Conservation (phyloP, 2,113 vertebrate species). For the Steatornis caripensis region DNA sequence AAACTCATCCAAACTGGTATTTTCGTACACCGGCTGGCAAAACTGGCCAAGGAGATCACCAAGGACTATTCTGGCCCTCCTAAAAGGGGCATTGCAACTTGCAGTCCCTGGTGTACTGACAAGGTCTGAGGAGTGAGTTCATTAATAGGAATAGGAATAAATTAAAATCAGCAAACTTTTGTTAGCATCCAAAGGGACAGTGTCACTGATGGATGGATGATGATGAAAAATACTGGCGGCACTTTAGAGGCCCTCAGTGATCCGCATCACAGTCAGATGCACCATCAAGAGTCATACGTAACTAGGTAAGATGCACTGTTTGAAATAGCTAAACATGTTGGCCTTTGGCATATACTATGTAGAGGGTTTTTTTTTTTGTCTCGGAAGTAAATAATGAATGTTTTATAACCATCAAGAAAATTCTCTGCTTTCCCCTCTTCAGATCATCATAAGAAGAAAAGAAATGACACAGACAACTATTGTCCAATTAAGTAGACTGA, state of each 20-base stretch:
- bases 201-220: neutral
- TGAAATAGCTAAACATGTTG: neutral
- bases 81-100: neutral
- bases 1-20: neutral
- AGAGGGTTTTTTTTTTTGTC: neutral
- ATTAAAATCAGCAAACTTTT: neutral
- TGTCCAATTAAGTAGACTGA: conserved; percentile 46
- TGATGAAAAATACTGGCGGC: neutral
- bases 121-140: neutral
- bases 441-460: conserved; percentile 28
- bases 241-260: neutral
- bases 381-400: conserved; percentile 27
- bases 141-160: neutral
- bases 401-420: conserved; percentile 55
- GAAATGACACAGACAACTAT: conserved; percentile 35
- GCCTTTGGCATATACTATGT: neutral
- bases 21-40: neutral
- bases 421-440: conserved; percentile 43
- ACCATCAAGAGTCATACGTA: neutral
- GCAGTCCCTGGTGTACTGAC: neutral
- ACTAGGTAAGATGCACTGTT: neutral
- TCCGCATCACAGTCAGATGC: neutral
- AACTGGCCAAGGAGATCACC: neutral
- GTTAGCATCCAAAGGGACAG: neutral
- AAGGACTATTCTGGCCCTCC: neutral